Conservation (phyloP, 2,113 vertebrate species). For the Ginglymostoma cirratum region DNA sequence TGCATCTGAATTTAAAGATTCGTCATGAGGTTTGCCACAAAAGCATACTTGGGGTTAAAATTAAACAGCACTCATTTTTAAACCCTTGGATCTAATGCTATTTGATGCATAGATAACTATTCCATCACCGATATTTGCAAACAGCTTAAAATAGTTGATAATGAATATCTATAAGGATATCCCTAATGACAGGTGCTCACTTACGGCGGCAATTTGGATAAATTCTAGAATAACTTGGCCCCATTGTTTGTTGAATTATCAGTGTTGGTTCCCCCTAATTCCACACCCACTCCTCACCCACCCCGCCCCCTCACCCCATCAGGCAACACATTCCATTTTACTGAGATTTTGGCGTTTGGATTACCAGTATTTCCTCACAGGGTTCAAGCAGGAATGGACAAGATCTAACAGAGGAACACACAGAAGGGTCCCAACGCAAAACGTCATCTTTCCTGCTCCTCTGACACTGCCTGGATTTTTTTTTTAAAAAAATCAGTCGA, state of each 20-base stretch:
- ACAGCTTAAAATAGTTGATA: not conserved
- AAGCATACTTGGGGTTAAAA: not conserved
- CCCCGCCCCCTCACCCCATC: not conserved
- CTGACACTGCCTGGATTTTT: too few relatives aligned
- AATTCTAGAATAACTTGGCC: not conserved
- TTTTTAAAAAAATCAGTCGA: not conserved
- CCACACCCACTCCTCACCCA: too few relatives aligned
- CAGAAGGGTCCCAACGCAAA: too few relatives aligned
- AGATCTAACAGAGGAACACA: not conserved
- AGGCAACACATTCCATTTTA: not conserved
- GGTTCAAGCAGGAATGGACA: not conserved
- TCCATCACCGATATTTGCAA: not conserved
- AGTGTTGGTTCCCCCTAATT: not conserved
- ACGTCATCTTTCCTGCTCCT: too few relatives aligned
- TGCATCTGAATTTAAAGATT: not conserved
- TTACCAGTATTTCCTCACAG: not conserved
- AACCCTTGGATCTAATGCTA: not conserved
- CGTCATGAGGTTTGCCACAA: not conserved
- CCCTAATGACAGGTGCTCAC: not conserved
- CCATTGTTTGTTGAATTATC: not conserved
- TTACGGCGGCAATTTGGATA: not conserved
- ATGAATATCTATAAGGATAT: not conserved
- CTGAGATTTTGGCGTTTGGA: not conserved
- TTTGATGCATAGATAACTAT: not conserved
- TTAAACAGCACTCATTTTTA: not conserved